Base-by-base conservation (phyloP, 2,113 vertebrate species). In the Callithrix jacchus region DNA sequence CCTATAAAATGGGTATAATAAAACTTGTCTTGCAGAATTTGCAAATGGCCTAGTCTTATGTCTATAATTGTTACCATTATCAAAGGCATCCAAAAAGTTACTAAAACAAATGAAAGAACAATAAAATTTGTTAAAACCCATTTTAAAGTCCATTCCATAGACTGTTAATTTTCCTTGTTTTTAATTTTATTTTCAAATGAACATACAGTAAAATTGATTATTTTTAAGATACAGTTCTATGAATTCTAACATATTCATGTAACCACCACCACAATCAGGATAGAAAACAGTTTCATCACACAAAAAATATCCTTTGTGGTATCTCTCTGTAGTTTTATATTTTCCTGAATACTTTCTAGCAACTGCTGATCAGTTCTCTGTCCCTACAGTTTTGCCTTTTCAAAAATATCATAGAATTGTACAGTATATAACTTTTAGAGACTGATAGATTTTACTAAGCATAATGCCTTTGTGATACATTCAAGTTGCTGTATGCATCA, bases 1-100 rank as follows among this genome's bases (percentile, higher is more conserved):
- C 77, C 10, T 35, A 2, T 85, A 70, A 91, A 85, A 86, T 81
- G 27, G 13, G 14, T 83, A 47, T 61, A 74, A 70, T 32, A 76
- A 85, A 20, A 89, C 23, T 18, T 79, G n/a, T 66, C 37, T 93
- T 95, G 25, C 42, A 96, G 52, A 93, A 88, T 89, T 89, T 70
- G 40, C 30, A 93, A 89, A 89, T 76, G 11, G 47, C 25, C 30
- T 10, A 58, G 21, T 68, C 32, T 35, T 68, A 81, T 81, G 47
- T n/a, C 25, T 49, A 76, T 77, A 87, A 90, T n/a, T 45, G 56
- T 45, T 86, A 40, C 52, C 82, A 89, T 87, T 94, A 83, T 40
- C 0, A 6, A 45, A 87, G 61, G 40, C 7, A 90, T 54, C 13
- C 23, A 58, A 83, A 83, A 96, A 58, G 58, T 71, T 84, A 92